Percentiles rank a stretch among this genome's conserved stretches.
phyloP scores from a whole-genome alignment of 2,113 vertebrate species.

The Lonchura striata region DNA sequence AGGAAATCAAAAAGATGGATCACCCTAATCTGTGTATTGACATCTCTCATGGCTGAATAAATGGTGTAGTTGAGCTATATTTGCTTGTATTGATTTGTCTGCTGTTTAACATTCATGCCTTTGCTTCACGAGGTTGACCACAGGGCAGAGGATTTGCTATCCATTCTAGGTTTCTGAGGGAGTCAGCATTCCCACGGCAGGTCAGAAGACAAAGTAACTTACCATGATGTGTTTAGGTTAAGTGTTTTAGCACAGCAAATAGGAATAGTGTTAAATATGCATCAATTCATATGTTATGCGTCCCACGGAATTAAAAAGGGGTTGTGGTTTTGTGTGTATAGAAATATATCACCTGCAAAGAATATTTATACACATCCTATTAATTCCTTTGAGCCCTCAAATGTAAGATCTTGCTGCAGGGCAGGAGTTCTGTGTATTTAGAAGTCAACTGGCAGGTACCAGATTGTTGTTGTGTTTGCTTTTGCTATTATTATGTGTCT shows the following conservation, averaged over 20 bases:
- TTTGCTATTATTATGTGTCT: background rate
- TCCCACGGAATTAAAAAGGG: background rate
- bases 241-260: slow-evolving; percentile 59
- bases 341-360: background rate
- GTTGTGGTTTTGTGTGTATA: background rate
- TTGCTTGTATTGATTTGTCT: slow-evolving; percentile 90
- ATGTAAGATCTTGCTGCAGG: background rate
- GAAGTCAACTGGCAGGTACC: background rate
- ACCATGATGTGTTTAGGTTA: slow-evolving; percentile 67
- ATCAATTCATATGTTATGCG: background rate
- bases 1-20: slow-evolving; percentile 96
- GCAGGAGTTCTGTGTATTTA: background rate
- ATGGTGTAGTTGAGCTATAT: slow-evolving; percentile 97
- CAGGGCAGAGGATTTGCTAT: slow-evolving; percentile 82
- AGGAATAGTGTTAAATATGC: slow-evolving; percentile 33
- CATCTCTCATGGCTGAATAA: slow-evolving; percentile 97
- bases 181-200: slow-evolving; percentile 72
- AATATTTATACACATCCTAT: background rate
- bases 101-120: slow-evolving; percentile 93
- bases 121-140: slow-evolving; percentile 84
- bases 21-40: slow-evolving; percentile 97
- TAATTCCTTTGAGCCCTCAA: background rate
- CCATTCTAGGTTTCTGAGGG: slow-evolving; percentile 73
- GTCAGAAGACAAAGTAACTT: slow-evolving; percentile 73
- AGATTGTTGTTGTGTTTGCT: background rate